Base-by-base conservation (phyloP, 2,113 vertebrate species). In the Gadus chalcogrammus region DNA sequence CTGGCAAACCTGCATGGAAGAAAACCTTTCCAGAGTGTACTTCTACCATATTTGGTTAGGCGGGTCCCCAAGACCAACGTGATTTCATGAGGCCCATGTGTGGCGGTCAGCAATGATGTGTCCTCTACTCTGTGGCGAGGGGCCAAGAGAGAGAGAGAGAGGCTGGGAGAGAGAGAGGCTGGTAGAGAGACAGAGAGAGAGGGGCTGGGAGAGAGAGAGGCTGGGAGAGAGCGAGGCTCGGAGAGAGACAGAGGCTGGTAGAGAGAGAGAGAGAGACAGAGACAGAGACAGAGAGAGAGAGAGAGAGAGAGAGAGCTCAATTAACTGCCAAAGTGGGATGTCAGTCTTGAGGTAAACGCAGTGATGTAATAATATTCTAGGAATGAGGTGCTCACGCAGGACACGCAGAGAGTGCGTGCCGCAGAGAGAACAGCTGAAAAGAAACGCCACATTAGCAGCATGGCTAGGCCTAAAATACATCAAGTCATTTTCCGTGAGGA, bases 401-500 rank as follows among this genome's bases (percentile, higher is more conserved):
- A 56, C 4, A 15, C 64, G 15, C 71, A 59, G 63, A 5, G 4
- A 31, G 55, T 59, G 12, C 0, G 18, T 24, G 17, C 35, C 20
- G 18, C 24, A 35, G 56, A 76, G 70, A 78, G 24, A 76, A 76
- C 16, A 15, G 64, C 61, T 35, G 75, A 48, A 48, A 12, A 53
- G 70, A 74, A 27, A 68, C 60, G 59, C 59, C 65, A 59, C 64
- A 70, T 79, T 64, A 65, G 18, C 63, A 56, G 52, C 61, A 67
- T 27, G 68, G 73, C 62, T 59, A 81, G 72, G 64, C 60, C 68
- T 71, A 42, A 73, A 79, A 61, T 73, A 70, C 64, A 74, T 60
- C 65, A 76, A 82, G 84, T 71, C 69, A 79, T 84, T 82, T 82
- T 82, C 76, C 75, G 11, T 9, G 53, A 65, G 3, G 72, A 89